phyloP scores from a whole-genome alignment of 2,797 vertebrate species.

The Ptychobarbus kaznakovi region DNA sequence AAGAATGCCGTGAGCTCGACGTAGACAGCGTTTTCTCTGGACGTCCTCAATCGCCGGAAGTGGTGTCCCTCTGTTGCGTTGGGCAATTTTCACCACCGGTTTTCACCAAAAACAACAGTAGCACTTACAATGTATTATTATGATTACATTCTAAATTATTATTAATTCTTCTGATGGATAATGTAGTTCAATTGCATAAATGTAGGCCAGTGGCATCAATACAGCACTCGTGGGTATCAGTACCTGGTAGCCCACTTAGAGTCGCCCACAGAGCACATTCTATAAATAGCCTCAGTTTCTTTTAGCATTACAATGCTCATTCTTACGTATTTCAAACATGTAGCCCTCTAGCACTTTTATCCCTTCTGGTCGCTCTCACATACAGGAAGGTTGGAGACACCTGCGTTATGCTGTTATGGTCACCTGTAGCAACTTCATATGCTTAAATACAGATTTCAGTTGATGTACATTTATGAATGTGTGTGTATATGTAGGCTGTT shows the following conservation, averaged over 20 bases:
- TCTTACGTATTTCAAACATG: slow-evolving; percentile 15
- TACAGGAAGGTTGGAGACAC: neutral
- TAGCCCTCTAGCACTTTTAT: neutral
- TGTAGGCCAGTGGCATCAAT: slow-evolving; percentile 1
- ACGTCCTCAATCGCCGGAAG: no score
- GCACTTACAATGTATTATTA: neutral
- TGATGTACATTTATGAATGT: neutral
- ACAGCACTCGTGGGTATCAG: neutral
- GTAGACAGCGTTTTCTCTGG: no score
- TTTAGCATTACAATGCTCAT: neutral
- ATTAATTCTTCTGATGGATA: neutral
- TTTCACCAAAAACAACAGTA: neutral
- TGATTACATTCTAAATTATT: neutral
- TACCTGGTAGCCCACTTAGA: slow-evolving; percentile 20
- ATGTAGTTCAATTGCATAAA: neutral
- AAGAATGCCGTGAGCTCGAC: no score
- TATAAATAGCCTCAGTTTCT: slow-evolving; percentile 9
- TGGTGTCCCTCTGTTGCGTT: no score
- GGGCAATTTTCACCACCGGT: no score
- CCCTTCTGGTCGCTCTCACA: neutral
- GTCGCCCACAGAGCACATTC: slow-evolving; percentile 1
- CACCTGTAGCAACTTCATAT: neutral
- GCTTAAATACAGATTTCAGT: neutral
- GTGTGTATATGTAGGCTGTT: neutral
- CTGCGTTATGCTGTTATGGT: neutral